A percentile compares a stretch with the other conserved stretches of the same genome.
Conservation (phyloP, 2,888 invertebrate species). For the Caenorhabditis becei region DNA sequence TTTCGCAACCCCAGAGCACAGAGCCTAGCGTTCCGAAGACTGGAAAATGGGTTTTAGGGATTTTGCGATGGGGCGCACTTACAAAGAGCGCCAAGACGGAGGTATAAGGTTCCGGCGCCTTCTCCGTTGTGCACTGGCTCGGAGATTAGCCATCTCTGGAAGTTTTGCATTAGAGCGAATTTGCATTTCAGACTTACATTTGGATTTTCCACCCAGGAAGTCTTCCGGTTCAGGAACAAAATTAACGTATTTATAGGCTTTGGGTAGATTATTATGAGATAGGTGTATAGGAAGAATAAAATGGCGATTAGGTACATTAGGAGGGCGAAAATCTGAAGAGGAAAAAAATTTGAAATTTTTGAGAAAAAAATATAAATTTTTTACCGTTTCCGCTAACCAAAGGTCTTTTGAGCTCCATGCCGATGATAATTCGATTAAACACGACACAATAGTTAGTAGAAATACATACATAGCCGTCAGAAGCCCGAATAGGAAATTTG, state of each 20-base stretch:
- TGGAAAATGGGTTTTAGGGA: conserved; percentile 15
- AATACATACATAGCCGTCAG: conserved; percentile 53
- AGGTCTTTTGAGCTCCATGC: conserved; percentile 47
- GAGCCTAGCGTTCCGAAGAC: conserved; percentile 78
- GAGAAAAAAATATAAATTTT: not conserved
- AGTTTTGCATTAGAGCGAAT: not conserved
- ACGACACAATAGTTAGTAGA: conserved; percentile 36
- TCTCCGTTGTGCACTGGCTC: conserved; percentile 70
- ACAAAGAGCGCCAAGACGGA: conserved; percentile 77
- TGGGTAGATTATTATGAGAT: conserved; percentile 76
- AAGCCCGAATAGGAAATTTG: conserved; percentile 27
- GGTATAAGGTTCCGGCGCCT: conserved; percentile 74
- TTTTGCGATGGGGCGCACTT: too few relatives aligned
- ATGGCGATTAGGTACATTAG: conserved; percentile 76
- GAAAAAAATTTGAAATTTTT: too few relatives aligned
- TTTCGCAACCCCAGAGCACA: conserved; percentile 77
- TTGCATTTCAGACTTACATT: conserved; percentile 25
- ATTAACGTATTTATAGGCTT: conserved; percentile 53
- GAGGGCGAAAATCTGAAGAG: conserved; percentile 64
- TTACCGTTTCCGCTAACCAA: conserved; percentile 51
- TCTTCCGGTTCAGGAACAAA: conserved; percentile 18
- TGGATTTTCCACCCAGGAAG: conserved; percentile 25
- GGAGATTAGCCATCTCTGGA: conserved; percentile 59
- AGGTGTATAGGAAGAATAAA: conserved; percentile 74
- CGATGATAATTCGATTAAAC: conserved; percentile 41